These are phyloP conservation scores for Drepanosiphum platanoidis DNA, from an alignment of 2,888 invertebrate species.

Conservation along the genomic window DNA sequence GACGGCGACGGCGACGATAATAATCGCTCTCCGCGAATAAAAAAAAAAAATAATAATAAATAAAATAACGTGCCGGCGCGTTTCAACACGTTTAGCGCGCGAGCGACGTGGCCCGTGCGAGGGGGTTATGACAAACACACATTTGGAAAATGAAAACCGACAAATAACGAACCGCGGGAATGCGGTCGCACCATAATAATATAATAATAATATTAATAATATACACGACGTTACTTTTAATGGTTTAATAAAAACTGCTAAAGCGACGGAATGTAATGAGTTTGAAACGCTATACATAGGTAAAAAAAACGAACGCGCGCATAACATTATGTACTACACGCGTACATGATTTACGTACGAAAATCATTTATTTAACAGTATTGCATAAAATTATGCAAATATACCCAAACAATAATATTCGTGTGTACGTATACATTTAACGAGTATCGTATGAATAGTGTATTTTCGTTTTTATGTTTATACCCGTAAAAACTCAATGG, in stretches of 20 bases:
- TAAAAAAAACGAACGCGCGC: neutral
- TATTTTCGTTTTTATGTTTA: neutral
- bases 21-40: neutral
- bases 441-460: neutral
- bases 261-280: conserved; percentile 16
- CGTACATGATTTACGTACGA: neutral
- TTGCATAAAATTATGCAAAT: conserved; percentile 20
- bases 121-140: neutral
- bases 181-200: neutral
- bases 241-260: neutral
- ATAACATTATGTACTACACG: neutral
- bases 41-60: neutral
- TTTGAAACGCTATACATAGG: neutral
- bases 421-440: neutral
- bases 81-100: neutral
- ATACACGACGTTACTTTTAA: neutral
- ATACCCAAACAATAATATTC: neutral
- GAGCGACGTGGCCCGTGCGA: neutral
- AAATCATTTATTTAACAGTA: conserved; percentile 12
- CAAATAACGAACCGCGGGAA: conserved; percentile 9
- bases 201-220: neutral
- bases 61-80: neutral
- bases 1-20: neutral
- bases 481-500: neutral
- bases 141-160: neutral